phyloP scores from a whole-genome alignment of 2,888 invertebrate genomes.

The Hemicrepidius hirtus region DNA sequence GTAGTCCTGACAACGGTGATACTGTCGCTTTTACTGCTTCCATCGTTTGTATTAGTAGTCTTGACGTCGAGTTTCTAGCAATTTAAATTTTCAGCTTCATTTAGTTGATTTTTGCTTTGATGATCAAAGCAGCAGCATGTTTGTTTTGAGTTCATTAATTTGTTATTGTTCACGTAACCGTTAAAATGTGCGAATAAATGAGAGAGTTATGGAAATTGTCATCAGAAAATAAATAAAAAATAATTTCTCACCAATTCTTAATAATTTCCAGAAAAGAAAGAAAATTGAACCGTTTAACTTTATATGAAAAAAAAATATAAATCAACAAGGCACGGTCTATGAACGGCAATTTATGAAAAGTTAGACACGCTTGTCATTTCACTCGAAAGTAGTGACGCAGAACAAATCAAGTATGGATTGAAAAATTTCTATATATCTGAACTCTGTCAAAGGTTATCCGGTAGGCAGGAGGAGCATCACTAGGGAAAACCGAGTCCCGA shows the following conservation, averaged over 20 bases:
- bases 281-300: not conserved
- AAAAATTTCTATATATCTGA: constrained; percentile 50
- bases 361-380: not conserved
- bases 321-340: not conserved
- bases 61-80: constrained; percentile 16
- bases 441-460: constrained; percentile 48
- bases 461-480: constrained; percentile 39
- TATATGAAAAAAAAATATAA: not conserved
- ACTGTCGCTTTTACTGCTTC: constrained; percentile 5
- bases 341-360: not conserved
- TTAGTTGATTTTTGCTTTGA: constrained; percentile 41
- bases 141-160: constrained; percentile 35
- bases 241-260: not conserved
- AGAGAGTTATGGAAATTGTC: not conserved
- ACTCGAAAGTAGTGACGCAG: constrained; percentile 34
- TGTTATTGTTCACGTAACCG: constrained; percentile 37
- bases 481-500: constrained; percentile 48
- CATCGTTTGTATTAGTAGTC: constrained; percentile 2
- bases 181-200: constrained; percentile 29
- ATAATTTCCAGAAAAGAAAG: no score
- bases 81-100: constrained; percentile 43
- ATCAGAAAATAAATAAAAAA: not conserved
- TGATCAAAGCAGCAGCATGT: constrained; percentile 40
- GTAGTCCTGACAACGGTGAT: constrained; percentile 1
- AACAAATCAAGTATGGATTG: constrained; percentile 49